Base-by-base conservation (phyloP, 2,797 vertebrate species). In the Anomalospiza imberbis region DNA sequence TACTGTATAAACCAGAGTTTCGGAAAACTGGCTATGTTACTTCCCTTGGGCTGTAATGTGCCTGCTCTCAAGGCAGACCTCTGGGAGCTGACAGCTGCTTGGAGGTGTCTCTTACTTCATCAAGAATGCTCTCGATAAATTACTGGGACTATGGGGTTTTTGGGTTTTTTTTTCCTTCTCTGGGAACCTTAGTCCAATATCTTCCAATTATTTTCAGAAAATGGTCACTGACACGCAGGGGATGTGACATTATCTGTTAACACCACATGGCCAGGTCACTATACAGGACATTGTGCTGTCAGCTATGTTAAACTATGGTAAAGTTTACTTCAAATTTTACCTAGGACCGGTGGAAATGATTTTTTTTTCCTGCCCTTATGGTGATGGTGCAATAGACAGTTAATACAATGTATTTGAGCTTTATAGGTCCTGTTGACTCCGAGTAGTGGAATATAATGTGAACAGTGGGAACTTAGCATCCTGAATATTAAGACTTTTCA, bases 241-340 rank as follows among this genome's bases (percentile, higher is more conserved):
- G 2, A 8, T 18, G 28, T 67, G 40, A 7, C 45, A 7, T 29
- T 55, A 22, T 61, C 10, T 7, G 38, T 29, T 38, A 65, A 28
- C 10, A 7, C 5, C 45, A 25, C 3, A 3, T 14, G 29, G 13
- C 20, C 7, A 9, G 12, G 7, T 10, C 4, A 2, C 9, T 53
- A 1, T 9, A 38, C 4, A 66, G 5, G 60, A 40, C 3, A 6
- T 21, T 67, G 22, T 74, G 40, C 10, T 48, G 22, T 67, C 38
- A 79, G 25, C 47, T 73, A 6, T 2, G 2, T 62, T 29, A 66
- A 73, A n/a, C 10, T 29, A 62, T 13, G 25, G 10, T 54, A 53
- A 55, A 61, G 4, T 61, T 67, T 54, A 26, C 17, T 48, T 63
- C 40, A 51, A 10, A 22, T 67, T 80, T 88, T 55, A 75, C 13